These are phyloP conservation scores for Oryctes rhinoceros DNA, from an alignment of 1,140 invertebrate species.

Conservation along the genomic window DNA sequence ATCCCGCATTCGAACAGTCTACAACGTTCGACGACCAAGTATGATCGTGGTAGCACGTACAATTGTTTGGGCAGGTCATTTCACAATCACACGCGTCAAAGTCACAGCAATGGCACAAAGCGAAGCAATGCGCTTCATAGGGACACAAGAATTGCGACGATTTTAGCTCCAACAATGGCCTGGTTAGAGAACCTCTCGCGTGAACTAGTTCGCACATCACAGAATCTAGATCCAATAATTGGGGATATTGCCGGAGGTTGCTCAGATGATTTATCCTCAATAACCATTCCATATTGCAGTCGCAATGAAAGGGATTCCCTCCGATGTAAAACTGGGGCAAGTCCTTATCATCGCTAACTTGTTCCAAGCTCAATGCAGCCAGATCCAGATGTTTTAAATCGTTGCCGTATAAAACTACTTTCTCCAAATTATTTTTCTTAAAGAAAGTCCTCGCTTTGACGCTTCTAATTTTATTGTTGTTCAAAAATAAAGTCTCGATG, in stretches of 20 bases:
- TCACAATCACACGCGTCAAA: slow-evolving; percentile 91
- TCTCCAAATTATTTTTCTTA: slow-evolving; percentile 72
- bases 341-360: slow-evolving; percentile 71
- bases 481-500: slow-evolving; percentile 77
- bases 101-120: slow-evolving; percentile 89
- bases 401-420: slow-evolving; percentile 81
- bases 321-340: slow-evolving; percentile 82
- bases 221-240: slow-evolving; percentile 84
- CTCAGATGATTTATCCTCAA: slow-evolving; percentile 77
- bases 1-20: slow-evolving; percentile 82
- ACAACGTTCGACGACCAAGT: slow-evolving; percentile 92
- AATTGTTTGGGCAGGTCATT: slow-evolving; percentile 88
- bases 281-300: slow-evolving; percentile 88
- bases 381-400: slow-evolving; percentile 77
- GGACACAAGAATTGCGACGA: slow-evolving; percentile 85
- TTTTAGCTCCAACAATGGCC: slow-evolving; percentile 79
- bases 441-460: slow-evolving; percentile 79
- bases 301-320: slow-evolving; percentile 82
- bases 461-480: slow-evolving; percentile 76
- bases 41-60: slow-evolving; percentile 88
- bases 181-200: slow-evolving; percentile 73
- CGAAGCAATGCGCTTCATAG: slow-evolving; percentile 89
- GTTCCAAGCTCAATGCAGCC: slow-evolving; percentile 72
- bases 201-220: slow-evolving; percentile 84
- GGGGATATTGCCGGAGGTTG: slow-evolving; percentile 81